Percentiles rank a stretch among this genome's conserved stretches.
These are phyloP conservation scores for Brachyptera putata DNA, from an alignment of 2,888 invertebrate species.

Conservation along the genomic window DNA sequence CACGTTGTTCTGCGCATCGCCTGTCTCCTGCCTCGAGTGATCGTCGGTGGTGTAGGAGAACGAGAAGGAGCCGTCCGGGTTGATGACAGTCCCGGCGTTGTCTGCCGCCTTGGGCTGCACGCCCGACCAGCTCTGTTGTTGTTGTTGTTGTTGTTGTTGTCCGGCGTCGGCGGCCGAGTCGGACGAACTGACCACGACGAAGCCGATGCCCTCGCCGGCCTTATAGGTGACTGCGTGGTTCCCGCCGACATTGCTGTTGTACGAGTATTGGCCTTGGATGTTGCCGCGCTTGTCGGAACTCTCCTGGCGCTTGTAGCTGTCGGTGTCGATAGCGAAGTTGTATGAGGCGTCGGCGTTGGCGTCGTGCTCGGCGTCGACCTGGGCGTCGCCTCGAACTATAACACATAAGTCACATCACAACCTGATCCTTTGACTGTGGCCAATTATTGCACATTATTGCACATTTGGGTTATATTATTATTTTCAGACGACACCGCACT, in stretches of 20 bases:
- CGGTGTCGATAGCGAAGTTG: slow-evolving; percentile 38
- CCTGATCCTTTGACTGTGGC: no score
- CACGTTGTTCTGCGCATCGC: slow-evolving; percentile 41
- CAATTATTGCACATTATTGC: no score
- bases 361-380: slow-evolving; percentile 28
- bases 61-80: slow-evolving; percentile 38
- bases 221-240: slow-evolving; percentile 34
- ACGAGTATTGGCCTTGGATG: slow-evolving; percentile 37
- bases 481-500: no score
- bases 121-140: no score
- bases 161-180: not conserved
- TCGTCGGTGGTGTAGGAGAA: slow-evolving; percentile 41
- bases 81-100: not conserved
- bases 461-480: no score
- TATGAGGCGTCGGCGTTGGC: slow-evolving; percentile 39
- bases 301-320: slow-evolving; percentile 37
- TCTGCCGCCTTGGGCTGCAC: not conserved
- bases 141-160: not conserved
- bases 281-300: slow-evolving; percentile 38
- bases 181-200: slow-evolving; percentile 27
- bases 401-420: no score
- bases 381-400: not conserved
- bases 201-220: slow-evolving; percentile 39
- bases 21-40: slow-evolving; percentile 41
- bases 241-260: slow-evolving; percentile 14